Evolutionary conservation across 30 jellyfish, hydroid and myxozoan genomes (phyloP).

Genomic region (Cassiopea xamachana): DNA sequence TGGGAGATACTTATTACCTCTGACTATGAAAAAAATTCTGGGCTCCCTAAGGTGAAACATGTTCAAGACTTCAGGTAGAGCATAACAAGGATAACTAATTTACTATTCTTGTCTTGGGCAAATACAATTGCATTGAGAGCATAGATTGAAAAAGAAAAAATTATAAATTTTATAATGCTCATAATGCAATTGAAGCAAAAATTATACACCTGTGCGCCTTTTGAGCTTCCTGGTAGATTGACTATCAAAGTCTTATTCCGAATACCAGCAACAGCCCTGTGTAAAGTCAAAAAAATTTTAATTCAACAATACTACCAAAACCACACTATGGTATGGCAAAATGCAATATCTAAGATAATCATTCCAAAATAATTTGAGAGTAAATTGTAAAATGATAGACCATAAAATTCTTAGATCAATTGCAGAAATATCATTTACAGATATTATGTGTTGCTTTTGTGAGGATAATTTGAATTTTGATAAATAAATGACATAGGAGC

Average conservation of each 20-base stretch:
- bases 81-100: too few relatives aligned
- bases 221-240: slow-evolving; percentile 97
- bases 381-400: background rate
- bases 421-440: background rate
- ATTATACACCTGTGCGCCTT: slow-evolving; percentile 84
- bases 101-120: too few relatives aligned
- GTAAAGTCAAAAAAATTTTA: background rate
- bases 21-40: too few relatives aligned
- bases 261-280: slow-evolving; percentile 96
- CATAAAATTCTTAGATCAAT: background rate
- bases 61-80: too few relatives aligned
- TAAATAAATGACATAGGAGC: too few relatives aligned
- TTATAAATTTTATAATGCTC: background rate
- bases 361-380: background rate
- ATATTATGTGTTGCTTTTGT: too few relatives aligned
- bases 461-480: too few relatives aligned
- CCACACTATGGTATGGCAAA: background rate
- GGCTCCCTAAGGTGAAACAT: too few relatives aligned
- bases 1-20: too few relatives aligned
- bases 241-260: slow-evolving; percentile 83
- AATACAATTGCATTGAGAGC: background rate
- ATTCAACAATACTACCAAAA: background rate
- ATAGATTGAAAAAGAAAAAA: background rate
- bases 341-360: background rate
- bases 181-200: background rate